Evolutionary conservation across 2,113 vertebrate species (phyloP).

Genomic region (Canis aureus): DNA sequence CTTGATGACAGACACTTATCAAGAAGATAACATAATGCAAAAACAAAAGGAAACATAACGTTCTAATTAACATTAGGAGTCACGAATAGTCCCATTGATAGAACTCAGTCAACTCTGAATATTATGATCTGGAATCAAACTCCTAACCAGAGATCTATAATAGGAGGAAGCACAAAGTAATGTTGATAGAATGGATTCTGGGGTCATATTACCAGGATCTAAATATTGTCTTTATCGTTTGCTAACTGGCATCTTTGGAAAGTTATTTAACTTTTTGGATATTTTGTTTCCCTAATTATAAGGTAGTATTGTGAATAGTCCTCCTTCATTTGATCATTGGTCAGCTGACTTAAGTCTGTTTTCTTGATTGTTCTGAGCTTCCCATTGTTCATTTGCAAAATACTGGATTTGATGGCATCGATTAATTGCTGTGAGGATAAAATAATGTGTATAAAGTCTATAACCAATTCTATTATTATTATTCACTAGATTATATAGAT

Average conservation of each 20-base stretch:
- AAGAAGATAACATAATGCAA: slow-evolving; percentile 39
- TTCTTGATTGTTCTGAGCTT: neutral
- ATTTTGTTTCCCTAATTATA: neutral
- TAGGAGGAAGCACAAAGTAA: neutral
- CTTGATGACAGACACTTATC: neutral
- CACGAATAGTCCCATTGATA: neutral
- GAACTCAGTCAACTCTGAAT: neutral
- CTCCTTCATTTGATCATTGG: neutral
- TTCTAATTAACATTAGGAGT: neutral
- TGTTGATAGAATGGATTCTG: neutral
- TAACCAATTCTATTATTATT: neutral
- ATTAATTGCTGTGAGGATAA: neutral
- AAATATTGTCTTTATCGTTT: neutral
- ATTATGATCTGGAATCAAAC: neutral
- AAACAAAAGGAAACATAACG: neutral
- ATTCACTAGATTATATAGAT: neutral
- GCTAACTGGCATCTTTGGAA: neutral
- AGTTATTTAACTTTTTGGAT: neutral
- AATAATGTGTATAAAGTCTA: neutral
- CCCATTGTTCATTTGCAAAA: slow-evolving; percentile 20
- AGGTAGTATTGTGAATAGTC: neutral
- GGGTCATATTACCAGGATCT: neutral
- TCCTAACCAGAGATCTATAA: neutral
- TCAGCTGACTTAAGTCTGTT: neutral
- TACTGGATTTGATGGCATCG: neutral